Evolutionary conservation across 2,888 invertebrate genomes (phyloP).

Genomic region (Drosophila pullipes): DNA sequence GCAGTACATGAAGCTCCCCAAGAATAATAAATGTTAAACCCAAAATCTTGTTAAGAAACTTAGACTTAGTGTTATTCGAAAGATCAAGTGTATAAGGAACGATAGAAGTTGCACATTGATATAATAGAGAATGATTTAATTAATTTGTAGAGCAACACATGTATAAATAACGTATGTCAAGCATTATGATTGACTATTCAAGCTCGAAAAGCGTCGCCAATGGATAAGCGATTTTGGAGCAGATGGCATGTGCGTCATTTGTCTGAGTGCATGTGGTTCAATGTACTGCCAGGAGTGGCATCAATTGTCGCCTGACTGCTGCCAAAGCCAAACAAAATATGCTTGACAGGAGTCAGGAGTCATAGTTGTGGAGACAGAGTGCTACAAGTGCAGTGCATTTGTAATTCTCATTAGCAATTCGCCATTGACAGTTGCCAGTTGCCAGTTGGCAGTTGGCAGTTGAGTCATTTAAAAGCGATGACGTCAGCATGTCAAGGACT

Average conservation of each 20-base stretch:
- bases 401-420: slow-evolving; percentile 44
- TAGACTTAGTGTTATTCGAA: background rate
- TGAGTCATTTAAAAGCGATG: slow-evolving; percentile 40
- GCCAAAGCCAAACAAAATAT: slow-evolving; percentile 63
- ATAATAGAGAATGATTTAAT: slow-evolving; percentile 11
- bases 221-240: slow-evolving; percentile 17
- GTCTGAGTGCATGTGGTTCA: slow-evolving; percentile 50
- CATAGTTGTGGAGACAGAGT: background rate
- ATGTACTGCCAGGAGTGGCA: slow-evolving; percentile 36
- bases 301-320: slow-evolving; percentile 8
- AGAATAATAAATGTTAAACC: background rate
- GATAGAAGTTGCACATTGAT: background rate
- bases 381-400: slow-evolving; percentile 42
- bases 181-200: slow-evolving; percentile 1
- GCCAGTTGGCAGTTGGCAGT: slow-evolving; percentile 4
- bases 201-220: slow-evolving; percentile 8
- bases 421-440: slow-evolving; percentile 3
- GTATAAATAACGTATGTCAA: background rate
- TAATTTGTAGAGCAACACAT: background rate
- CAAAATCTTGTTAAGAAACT: no score
- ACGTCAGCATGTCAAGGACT: slow-evolving; percentile 56
- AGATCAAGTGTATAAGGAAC: background rate
- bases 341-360: slow-evolving; percentile 1
- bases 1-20: background rate
- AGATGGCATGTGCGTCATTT: slow-evolving; percentile 65